Evolutionary conservation across 2,797 vertebrate genomes (phyloP).

Genomic region (Pipistrellus nathusii): DNA sequence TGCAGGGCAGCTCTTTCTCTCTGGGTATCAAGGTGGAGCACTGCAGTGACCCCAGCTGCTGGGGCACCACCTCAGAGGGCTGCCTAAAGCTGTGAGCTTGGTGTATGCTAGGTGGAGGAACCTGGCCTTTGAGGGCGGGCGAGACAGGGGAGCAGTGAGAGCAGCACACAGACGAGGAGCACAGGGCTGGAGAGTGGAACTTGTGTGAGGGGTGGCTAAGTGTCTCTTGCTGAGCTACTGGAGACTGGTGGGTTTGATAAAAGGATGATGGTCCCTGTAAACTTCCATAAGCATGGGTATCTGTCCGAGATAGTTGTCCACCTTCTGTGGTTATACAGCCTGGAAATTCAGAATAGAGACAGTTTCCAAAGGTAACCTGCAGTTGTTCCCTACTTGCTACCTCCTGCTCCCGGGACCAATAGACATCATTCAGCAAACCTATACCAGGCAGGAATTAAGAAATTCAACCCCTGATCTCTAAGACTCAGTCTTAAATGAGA

Average conservation of each 20-base stretch:
- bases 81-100: constrained; percentile 87
- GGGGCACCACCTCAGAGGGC: constrained; percentile 78
- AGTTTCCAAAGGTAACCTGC: constrained; percentile 42
- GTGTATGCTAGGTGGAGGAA: constrained; percentile 78
- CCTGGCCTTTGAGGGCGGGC: constrained; percentile 85
- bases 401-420: background rate
- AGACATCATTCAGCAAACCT: background rate
- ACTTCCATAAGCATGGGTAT: constrained; percentile 85
- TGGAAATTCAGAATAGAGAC: constrained; percentile 83
- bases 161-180: constrained; percentile 90
- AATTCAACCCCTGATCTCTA: background rate
- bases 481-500: constrained; percentile 4
- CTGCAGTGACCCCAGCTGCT: constrained; percentile 83
- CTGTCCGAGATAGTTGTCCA: constrained; percentile 88
- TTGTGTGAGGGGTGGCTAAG: constrained; percentile 89
- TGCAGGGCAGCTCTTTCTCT: constrained; percentile 82
- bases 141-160: constrained; percentile 89
- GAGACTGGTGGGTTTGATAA: constrained; percentile 87
- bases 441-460: background rate
- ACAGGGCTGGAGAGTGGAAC: constrained; percentile 89
- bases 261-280: constrained; percentile 91
- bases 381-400: background rate
- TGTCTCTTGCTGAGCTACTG: constrained; percentile 87
- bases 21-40: constrained; percentile 79
- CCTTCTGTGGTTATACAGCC: constrained; percentile 94